Base-by-base conservation (phyloP, 2,888 invertebrate genomes). In the Eupeodes luniger region DNA sequence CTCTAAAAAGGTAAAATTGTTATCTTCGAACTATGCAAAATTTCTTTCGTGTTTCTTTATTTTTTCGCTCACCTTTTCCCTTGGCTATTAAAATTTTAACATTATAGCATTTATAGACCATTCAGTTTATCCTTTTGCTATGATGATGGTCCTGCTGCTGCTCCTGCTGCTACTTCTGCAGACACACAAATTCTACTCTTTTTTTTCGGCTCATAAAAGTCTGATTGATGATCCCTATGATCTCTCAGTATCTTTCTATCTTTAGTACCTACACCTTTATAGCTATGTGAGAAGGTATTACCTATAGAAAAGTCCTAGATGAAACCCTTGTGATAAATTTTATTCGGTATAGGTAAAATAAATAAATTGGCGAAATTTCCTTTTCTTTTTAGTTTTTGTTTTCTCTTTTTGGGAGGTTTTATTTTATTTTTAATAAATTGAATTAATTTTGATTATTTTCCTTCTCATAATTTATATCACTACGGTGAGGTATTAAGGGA, bases 361-460 rank as follows among this genome's bases (percentile, higher is more conserved):
- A 34, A 66, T 19, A 51, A 61, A 49, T 57, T 55, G 16, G 36
- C 3, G 64, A 27, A 47, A 77, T 47, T 36, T 66, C 47, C 57
- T 19, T 75, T 51, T 53, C 53, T 34, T 61, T 19, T 53, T 69
- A 19, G 19, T 19, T 40, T 9, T n/a, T 1, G 2, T n/a, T 2
- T 57, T 12, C 14, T 11, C 19, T 49, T 14, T 36, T 27, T 80
- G 80, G 27, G 3, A 3, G 27, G 27, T 2, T 72, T 80, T 67
- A 47, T 44, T 27, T 0, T 72, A 14, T 83, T 80, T 70, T 49
- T 55, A 74, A 51, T 55, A 88, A 88, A 77, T 84, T 84, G 87
- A 88, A 84, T 88, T 88, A 84, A 88, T 88, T 88, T 81, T 47
- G 72, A 74, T 59, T 84, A 76, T 84, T 80, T 87, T 84, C 77